Conservation (phyloP, 2,888 invertebrate species). For the Aricia artaxerxes region DNA sequence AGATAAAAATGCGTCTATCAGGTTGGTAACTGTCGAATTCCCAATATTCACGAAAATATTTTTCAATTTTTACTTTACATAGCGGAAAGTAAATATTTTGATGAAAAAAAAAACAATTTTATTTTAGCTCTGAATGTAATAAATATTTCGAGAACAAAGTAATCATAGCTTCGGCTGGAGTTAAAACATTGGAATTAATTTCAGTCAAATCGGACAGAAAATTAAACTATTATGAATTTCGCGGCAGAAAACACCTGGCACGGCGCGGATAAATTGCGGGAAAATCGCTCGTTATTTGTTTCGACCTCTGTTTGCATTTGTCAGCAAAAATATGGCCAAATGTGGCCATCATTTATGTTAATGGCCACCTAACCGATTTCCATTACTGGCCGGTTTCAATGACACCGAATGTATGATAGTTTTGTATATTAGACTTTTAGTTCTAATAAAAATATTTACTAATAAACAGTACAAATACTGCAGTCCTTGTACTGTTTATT, state of each 20-base stretch:
- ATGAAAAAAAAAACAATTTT: background rate
- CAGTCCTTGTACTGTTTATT: too few relatives aligned
- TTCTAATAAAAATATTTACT: background rate
- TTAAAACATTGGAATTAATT: constrained; percentile 38
- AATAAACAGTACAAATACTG: too few relatives aligned
- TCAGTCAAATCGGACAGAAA: constrained; percentile 44
- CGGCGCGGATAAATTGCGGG: constrained; percentile 51
- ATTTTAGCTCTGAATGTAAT: background rate
- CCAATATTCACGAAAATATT: background rate
- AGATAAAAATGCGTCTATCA: background rate
- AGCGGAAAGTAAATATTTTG: background rate
- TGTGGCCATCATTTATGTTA: constrained; percentile 42
- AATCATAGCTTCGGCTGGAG: background rate
- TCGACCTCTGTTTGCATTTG: constrained; percentile 47
- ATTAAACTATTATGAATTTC: constrained; percentile 54
- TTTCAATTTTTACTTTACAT: background rate
- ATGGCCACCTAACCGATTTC: constrained; percentile 13
- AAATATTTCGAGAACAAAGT: background rate
- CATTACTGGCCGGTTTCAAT: constrained; percentile 7
- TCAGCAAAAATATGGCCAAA: constrained; percentile 49
- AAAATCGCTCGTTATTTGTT: constrained; percentile 53
- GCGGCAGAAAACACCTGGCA: constrained; percentile 50
- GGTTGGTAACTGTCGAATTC: background rate
- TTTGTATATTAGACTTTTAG: background rate
- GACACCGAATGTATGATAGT: background rate